These are phyloP conservation scores for Hymenopus coronatus DNA, from an alignment of 2,888 invertebrate genomes.

Conservation along the genomic window DNA sequence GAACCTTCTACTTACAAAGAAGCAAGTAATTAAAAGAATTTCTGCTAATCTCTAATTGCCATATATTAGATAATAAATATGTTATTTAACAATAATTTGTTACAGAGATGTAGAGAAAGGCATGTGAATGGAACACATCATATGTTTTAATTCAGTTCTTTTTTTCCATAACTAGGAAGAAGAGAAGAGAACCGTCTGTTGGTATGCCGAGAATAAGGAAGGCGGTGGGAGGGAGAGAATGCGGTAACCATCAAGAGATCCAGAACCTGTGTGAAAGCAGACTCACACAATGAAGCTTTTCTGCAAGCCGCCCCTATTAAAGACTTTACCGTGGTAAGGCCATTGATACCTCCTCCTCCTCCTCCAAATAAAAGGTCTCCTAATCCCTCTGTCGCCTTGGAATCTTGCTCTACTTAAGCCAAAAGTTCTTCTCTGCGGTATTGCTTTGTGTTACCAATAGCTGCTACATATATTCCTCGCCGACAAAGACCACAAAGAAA, in stretches of 20 bases:
- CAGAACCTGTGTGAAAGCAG: not conserved
- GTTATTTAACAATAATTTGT: no score
- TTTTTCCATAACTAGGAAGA: not conserved
- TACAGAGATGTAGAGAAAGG: no score
- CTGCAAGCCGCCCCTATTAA: not conserved
- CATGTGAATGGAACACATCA: no score
- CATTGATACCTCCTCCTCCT: not conserved
- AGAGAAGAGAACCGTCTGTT: not conserved
- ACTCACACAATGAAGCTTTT: not conserved
- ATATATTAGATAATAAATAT: no score
- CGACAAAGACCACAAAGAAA: not conserved
- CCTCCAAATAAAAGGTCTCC: not conserved
- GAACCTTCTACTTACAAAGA: no score
- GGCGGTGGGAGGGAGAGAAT: not conserved
- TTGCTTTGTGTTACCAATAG: not conserved
- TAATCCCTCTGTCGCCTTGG: not conserved
- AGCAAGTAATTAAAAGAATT: no score
- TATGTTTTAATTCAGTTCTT: not conserved
- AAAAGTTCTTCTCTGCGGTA: not conserved
- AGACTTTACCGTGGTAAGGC: not conserved
- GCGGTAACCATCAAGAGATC: not conserved
- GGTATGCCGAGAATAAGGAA: not conserved
- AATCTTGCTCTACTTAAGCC: not conserved
- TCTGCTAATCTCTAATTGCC: no score
- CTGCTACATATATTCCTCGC: not conserved